Evolutionary conservation across 53 echinoderm and acorn worm genomes (phyloP), one percentile per base, ranked within the genome.

Genomic region (Pentamera pediparva): DNA sequence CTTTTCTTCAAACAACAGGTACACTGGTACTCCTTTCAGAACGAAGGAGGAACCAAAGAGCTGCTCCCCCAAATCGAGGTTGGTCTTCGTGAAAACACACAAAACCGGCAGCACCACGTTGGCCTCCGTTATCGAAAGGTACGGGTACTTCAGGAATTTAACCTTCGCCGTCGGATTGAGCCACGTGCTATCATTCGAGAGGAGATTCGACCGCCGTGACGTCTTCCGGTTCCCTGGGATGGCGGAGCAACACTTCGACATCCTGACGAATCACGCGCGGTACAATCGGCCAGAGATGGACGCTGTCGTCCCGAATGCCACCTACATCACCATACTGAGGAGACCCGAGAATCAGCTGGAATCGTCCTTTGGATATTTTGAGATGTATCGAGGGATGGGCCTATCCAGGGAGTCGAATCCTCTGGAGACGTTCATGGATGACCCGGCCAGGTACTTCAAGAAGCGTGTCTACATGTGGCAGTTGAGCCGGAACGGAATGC

Each of bases 341-440:
- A 79, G 84, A 39, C 89, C 89, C 33, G 77, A 79, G 24, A 62
- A 80, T 10, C 89, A 89, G 49, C 71, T 84, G 39, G 89, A 84
- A 57, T 89, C 89, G 20, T 76, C 84, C 21, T 89, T 89, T 33
- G 84, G 84, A 19, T 89, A 89, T 41, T 89, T 80, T 61, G 69
- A 84, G 40, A 74, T 88, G 48, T 80, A 84, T 5, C 59, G 47
- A 2, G 70, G 70, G 19, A 74, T 86, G 22, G 73, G 81, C 2
- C 43, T 86, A 47, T 10, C 27, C 5, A 81, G 63, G 20, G 56
- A 52, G 19, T 56, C 74, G 0, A 75, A 82, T 30, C 75, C 79
- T 5, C 61, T 90, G 2, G 37, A 60, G 27, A 60, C 61, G 0
- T 86, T 86, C 55, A 67, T 90, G 71, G 35, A 69, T 4, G 31